Percentiles rank a stretch among this genome's conserved stretches.
Evolutionary conservation across 2,797 vertebrate species (phyloP).

Genomic region (Falco concolor): DNA sequence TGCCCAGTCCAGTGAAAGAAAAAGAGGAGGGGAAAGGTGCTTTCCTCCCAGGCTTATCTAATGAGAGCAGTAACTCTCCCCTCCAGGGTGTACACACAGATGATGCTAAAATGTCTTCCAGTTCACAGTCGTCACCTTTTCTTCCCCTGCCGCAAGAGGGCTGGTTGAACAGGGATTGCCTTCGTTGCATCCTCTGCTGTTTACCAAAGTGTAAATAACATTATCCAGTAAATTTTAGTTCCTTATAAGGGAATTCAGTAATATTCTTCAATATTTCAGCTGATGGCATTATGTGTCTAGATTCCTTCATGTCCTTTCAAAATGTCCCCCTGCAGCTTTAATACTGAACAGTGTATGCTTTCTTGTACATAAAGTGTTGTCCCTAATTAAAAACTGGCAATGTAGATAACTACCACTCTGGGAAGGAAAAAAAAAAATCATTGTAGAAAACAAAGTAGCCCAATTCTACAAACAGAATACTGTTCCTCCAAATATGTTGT

Average conservation of each 20-base stretch:
- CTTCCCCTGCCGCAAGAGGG: not conserved
- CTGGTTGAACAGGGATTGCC: not conserved
- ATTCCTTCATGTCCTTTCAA: not conserved
- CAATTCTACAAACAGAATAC: not conserved
- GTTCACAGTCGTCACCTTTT: not conserved
- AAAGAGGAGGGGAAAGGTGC: not conserved
- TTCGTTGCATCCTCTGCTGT: not conserved
- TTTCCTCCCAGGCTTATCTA: not conserved
- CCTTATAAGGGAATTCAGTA: not conserved
- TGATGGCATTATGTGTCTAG: not conserved
- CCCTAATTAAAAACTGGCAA: not conserved
- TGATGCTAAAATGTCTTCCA: not conserved
- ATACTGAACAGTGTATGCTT: not conserved
- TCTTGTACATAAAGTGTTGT: not conserved
- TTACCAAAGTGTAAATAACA: not conserved
- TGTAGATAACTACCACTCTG: not conserved
- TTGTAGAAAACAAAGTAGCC: not conserved
- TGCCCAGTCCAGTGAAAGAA: not conserved
- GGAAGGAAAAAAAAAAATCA: not conserved
- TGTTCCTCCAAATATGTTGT: not conserved
- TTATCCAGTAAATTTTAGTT: not conserved
- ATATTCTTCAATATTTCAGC: not conserved
- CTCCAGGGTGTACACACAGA: fast-evolving
- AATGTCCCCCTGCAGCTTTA: not conserved
- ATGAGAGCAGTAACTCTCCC: not conserved